These are phyloP conservation scores for Eriocheir sinensis DNA, from an alignment of 1,140 invertebrate genomes.

Conservation along the genomic window DNA sequence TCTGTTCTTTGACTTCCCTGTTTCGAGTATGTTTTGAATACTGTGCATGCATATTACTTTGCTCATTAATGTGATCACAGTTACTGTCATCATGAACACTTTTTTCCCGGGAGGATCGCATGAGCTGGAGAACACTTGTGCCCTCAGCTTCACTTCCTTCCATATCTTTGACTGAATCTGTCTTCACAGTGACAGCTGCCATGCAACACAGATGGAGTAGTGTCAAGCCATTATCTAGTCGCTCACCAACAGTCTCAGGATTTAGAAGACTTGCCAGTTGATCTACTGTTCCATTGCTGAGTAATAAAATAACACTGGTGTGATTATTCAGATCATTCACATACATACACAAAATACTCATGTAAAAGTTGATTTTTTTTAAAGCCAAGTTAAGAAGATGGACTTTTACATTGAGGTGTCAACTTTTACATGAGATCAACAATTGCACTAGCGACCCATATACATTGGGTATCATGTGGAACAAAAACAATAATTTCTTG, in stretches of 20 bases:
- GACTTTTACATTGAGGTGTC: neutral
- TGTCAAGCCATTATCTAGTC: conserved; percentile 81
- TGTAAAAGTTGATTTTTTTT: neutral
- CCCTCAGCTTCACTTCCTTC: conserved; percentile 52
- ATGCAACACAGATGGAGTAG: conserved; percentile 81
- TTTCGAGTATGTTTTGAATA: conserved; percentile 44
- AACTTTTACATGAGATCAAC: neutral
- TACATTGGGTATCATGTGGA: too few species aligned
- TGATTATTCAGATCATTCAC: neutral
- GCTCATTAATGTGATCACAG: conserved; percentile 2
- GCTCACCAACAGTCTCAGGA: conserved; percentile 80
- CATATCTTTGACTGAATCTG: conserved; percentile 50
- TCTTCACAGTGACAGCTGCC: conserved; percentile 25
- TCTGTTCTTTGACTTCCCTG: conserved; percentile 80
- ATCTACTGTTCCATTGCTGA: conserved; percentile 80
- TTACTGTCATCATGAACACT: conserved; percentile 37
- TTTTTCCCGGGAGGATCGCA: conserved; percentile 58
- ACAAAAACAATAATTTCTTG: too few species aligned
- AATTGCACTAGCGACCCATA: neutral
- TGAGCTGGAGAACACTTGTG: conserved; percentile 64
- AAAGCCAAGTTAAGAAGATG: neutral
- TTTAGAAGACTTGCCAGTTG: conserved; percentile 79
- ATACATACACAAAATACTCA: neutral
- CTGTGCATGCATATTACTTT: neutral
- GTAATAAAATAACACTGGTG: conserved; percentile 48